A percentile compares a stretch with the other conserved stretches of the same genome.
Evolutionary conservation across 2,797 vertebrate species (phyloP).

Genomic region (Galagoides demidoff): DNA sequence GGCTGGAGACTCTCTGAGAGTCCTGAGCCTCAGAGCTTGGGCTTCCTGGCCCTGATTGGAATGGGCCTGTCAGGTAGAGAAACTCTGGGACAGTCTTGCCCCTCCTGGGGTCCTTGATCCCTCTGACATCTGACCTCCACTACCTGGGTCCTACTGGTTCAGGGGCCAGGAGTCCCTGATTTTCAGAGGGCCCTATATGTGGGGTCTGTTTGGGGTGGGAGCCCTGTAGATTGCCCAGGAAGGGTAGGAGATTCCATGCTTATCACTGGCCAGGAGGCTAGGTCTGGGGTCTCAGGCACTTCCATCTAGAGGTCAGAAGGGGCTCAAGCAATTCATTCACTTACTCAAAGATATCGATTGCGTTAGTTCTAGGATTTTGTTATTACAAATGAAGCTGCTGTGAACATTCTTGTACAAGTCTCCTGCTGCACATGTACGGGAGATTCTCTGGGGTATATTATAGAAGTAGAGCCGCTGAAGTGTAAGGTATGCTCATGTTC

Average conservation of each 20-base stretch:
- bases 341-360: constrained; percentile 16
- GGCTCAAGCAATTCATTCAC: not conserved
- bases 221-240: fast-evolving
- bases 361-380: constrained; percentile 8
- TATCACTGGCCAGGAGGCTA: fast-evolving
- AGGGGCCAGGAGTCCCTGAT: not conserved
- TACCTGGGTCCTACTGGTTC: not conserved
- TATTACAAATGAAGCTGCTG: not conserved
- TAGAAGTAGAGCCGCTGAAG: not conserved
- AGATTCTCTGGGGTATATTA: not conserved
- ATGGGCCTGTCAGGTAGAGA: not conserved
- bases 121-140: not conserved
- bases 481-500: fast-evolving
- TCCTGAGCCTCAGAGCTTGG: not conserved
- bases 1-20: not conserved
- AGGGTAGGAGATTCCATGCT: fast-evolving
- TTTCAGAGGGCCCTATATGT: not conserved
- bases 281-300: not conserved
- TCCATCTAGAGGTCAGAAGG: not conserved
- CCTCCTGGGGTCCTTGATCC: not conserved
- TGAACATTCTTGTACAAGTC: not conserved
- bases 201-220: not conserved
- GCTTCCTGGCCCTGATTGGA: not conserved
- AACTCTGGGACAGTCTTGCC: not conserved
- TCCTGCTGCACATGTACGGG: fast-evolving